These are phyloP conservation scores for Merluccius polli DNA, from an alignment of 2,797 vertebrate species.

Conservation along the genomic window DNA sequence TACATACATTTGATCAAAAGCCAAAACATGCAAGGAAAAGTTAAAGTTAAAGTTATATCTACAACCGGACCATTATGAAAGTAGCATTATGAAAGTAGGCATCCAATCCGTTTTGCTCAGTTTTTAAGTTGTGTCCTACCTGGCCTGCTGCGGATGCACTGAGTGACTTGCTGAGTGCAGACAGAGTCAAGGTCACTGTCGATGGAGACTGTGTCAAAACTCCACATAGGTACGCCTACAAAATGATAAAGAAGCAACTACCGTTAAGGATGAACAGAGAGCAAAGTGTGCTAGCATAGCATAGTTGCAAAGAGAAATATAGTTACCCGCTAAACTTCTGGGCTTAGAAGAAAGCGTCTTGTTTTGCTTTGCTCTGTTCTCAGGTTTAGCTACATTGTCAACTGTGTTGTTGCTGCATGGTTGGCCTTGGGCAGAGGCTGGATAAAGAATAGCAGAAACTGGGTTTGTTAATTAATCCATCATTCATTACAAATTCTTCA, in stretches of 20 bases:
- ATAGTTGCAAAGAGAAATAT: conserved; percentile 3
- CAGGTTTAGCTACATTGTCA: conserved; percentile 22
- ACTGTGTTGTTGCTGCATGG: conserved; percentile 22
- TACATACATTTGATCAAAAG: not conserved
- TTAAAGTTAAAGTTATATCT: not conserved
- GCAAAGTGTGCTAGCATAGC: not conserved
- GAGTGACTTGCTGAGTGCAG: conserved; percentile 55
- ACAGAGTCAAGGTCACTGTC: conserved; percentile 74
- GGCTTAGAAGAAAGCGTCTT: conserved; percentile 17
- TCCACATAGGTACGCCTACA: conserved; percentile 62
- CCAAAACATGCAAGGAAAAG: too few relatives aligned
- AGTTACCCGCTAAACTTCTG: conserved; percentile 62
- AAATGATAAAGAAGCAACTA: conserved; percentile 15
- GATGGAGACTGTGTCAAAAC: conserved; percentile 67
- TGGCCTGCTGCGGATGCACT: conserved; percentile 50
- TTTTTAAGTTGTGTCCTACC: conserved; percentile 42
- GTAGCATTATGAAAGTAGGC: not conserved
- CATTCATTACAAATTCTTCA: not conserved
- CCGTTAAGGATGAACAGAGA: not conserved
- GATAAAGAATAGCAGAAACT: conserved; percentile 12
- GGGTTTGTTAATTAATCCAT: not conserved
- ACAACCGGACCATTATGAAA: not conserved
- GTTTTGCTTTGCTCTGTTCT: conserved; percentile 13
- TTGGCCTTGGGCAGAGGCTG: conserved; percentile 25
- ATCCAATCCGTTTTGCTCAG: too few relatives aligned